phyloP scores from a whole-genome alignment of 2,797 vertebrate species.

The Darevskia nairensis region DNA sequence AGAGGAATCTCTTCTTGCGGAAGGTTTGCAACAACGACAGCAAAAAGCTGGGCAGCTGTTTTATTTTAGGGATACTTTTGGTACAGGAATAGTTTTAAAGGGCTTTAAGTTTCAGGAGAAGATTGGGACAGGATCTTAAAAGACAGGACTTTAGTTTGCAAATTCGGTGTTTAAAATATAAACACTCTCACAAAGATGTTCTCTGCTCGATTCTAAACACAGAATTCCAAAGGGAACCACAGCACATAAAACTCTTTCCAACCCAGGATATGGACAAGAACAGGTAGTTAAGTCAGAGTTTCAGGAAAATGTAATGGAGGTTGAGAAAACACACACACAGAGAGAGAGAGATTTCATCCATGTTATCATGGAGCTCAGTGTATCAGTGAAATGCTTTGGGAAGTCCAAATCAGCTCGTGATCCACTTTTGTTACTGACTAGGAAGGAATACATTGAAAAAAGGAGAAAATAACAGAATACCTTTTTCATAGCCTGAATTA shows the following conservation, averaged over 20 bases:
- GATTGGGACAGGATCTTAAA: not conserved
- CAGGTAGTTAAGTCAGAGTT: no score
- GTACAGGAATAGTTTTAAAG: not conserved
- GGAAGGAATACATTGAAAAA: not conserved
- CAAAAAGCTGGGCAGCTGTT: not conserved
- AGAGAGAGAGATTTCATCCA: not conserved
- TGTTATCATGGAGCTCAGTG: not conserved
- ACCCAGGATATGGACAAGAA: not conserved
- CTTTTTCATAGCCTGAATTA: conserved; percentile 32
- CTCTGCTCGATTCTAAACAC: not conserved
- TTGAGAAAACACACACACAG: not conserved
- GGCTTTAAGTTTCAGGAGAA: not conserved
- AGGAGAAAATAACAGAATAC: conserved; percentile 27
- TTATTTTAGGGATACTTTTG: not conserved
- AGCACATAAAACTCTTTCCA: not conserved
- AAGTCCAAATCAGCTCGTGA: not conserved
- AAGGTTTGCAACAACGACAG: not conserved
- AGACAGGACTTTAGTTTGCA: not conserved
- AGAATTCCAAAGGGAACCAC: not conserved
- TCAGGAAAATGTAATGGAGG: not conserved
- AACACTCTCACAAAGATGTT: not conserved
- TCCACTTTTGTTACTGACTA: not conserved
- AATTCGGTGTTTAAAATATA: not conserved
- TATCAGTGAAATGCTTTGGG: not conserved
- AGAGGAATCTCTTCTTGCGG: not conserved